Evolutionary conservation across 2,113 vertebrate species (phyloP), one percentile per base, ranked within the genome.

Genomic region (Dryoscopus gambensis): DNA sequence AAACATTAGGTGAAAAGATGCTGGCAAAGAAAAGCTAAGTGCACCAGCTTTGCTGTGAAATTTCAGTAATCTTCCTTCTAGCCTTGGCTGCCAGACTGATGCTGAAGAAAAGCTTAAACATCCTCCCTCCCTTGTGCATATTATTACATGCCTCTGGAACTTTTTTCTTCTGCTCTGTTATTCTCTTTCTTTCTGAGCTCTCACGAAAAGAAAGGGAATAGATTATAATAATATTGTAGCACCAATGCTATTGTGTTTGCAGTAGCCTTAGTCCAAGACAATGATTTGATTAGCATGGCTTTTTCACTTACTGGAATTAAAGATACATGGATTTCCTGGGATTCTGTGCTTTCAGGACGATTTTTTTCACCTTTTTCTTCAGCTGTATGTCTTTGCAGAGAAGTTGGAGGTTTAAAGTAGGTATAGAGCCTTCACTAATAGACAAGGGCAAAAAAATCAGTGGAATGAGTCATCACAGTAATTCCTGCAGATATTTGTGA

Each of bases 171-270:
- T 90, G 56, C 75, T 85, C 46, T 70, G 76, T 92, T 91, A 94
- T 74, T 95, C 92, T 71, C 84, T 83, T 80, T 56, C 79, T 95
- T 95, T 91, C 77, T 87, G 82, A 94, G 90, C 80, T 90, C 78
- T 86, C 80, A 56, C 0, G 0, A 84, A 93, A 88, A 95, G 95
- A 96, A 96, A 92, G 71, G 80, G 89, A 96, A 67, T 84, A 95
- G 91, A 93, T 92, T 92, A 77, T 95, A 95, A 96, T 94, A 97
- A 97, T 97, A 93, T 95, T 89, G 95, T 87, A 89, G 95, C 52
- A 90, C 95, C 93, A 81, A 47, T 67, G 76, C 94, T 87, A 84
- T 95, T 92, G 76, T 94, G 92, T 95, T 94, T 96, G 90, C 71
- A 52, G 52, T 95, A 96, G 92, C 90, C 74, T 95, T 94, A 95